phyloP scores from a whole-genome alignment of 2,888 invertebrate genomes.

The Heliconius ethilla region DNA sequence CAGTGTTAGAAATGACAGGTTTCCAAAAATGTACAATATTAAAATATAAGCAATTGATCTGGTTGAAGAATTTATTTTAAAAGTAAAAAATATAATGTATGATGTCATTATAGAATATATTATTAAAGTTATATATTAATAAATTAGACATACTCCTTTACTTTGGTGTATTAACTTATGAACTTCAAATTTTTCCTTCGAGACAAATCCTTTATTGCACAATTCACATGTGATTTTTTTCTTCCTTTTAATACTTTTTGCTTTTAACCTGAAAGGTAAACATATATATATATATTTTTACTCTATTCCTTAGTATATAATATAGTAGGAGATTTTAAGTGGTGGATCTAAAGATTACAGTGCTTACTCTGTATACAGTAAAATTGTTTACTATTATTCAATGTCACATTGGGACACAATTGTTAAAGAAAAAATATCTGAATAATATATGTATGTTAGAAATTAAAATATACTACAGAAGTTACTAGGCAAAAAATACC shows the following conservation, averaged over 20 bases:
- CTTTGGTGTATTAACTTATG: conserved; percentile 70
- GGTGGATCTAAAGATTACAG: not conserved
- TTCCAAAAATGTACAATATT: not conserved
- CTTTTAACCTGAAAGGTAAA: conserved; percentile 34
- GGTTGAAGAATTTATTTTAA: not conserved
- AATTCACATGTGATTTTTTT: conserved; percentile 61
- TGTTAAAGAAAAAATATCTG: too few species aligned
- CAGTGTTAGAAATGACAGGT: not conserved
- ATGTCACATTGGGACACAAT: too few species aligned
- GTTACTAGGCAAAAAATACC: conserved; percentile 6
- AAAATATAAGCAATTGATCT: not conserved
- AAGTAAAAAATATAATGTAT: not conserved
- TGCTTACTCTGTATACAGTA: too few species aligned
- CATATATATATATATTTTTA: not conserved
- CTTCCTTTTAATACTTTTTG: conserved; percentile 37
- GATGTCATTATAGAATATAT: too few species aligned
- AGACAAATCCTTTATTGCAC: conserved; percentile 65
- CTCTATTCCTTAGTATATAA: not conserved
- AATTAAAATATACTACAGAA: not conserved
- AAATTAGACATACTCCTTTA: conserved; percentile 58
- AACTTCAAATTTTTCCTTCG: conserved; percentile 63
- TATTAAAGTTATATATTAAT: too few species aligned
- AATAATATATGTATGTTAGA: not conserved
- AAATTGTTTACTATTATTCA: too few species aligned
- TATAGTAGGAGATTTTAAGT: not conserved